A percentile compares a stretch with the other conserved stretches of the same genome.
phyloP scores from a whole-genome alignment of 2,113 vertebrate genomes.

The Azemiops feae region DNA sequence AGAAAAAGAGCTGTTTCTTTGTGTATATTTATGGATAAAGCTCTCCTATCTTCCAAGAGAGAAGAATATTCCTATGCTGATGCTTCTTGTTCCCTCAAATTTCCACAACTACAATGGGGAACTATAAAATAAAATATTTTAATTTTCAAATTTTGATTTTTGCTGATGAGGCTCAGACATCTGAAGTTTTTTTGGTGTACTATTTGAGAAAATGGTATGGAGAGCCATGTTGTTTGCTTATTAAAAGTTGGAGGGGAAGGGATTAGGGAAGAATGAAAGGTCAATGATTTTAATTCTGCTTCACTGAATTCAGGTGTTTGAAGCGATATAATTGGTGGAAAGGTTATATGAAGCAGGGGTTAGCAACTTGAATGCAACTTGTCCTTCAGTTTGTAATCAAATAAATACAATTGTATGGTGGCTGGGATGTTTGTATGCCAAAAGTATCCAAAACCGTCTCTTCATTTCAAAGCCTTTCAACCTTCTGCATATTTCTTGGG shows the following conservation, averaged over 20 bases:
- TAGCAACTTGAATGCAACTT: constrained; percentile 43
- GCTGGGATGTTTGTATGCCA: constrained; percentile 55
- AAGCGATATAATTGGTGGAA: constrained; percentile 55
- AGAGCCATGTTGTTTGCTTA: constrained; percentile 61
- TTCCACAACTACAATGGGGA: constrained; percentile 7
- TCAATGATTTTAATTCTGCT: constrained; percentile 45
- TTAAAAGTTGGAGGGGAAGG: constrained; percentile 52
- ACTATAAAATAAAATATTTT: background rate
- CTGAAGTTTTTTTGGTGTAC: constrained; percentile 46
- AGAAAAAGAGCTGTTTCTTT: constrained; percentile 60
- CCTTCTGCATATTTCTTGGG: constrained; percentile 51
- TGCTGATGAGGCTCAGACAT: background rate
- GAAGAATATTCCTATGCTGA: constrained; percentile 50
- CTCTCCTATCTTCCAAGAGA: constrained; percentile 29
- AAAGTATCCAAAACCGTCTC: constrained; percentile 56
- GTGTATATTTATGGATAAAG: constrained; percentile 41
- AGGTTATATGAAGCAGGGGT: constrained; percentile 55
- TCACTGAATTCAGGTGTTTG: constrained; percentile 60
- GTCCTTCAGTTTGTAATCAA: constrained; percentile 38
- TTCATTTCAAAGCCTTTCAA: constrained; percentile 61
- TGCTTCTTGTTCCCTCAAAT: constrained; percentile 22
- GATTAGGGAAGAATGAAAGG: constrained; percentile 56
- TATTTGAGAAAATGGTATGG: constrained; percentile 56
- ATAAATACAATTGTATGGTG: constrained; percentile 65
- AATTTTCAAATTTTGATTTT: background rate